phyloP scores from a whole-genome alignment of 2,797 vertebrate species.

The Taenioides sp. region DNA sequence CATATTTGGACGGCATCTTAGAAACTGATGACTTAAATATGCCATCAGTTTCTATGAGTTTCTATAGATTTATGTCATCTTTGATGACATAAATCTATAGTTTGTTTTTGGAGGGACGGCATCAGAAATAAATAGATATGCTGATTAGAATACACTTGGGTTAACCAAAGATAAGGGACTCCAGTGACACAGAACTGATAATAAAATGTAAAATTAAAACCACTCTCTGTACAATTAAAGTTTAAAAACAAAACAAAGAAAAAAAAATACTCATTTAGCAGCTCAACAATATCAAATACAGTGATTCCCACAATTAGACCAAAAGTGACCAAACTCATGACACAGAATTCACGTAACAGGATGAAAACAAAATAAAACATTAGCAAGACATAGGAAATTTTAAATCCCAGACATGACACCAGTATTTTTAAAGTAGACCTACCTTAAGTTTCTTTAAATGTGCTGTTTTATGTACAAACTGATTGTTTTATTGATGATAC shows the following conservation, averaged over 20 bases:
- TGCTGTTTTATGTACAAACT: background rate
- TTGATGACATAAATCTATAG: too few relatives aligned
- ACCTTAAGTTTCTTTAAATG: background rate
- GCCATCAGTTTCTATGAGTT: too few relatives aligned
- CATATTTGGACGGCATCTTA: too few relatives aligned
- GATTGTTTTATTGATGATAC: too few relatives aligned
- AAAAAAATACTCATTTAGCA: background rate
- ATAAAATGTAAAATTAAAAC: too few relatives aligned
- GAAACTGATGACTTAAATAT: too few relatives aligned
- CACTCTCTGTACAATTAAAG: background rate
- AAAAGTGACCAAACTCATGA: background rate
- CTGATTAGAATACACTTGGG: too few relatives aligned
- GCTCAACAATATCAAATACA: background rate
- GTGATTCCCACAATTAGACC: background rate
- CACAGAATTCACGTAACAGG: background rate
- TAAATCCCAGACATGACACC: conserved; percentile 46
- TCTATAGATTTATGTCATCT: too few relatives aligned
- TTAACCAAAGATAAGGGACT: too few relatives aligned
- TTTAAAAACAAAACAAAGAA: conserved; percentile 5
- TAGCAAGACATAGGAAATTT: background rate
- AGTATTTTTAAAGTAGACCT: conserved; percentile 6
- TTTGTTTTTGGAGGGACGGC: too few relatives aligned
- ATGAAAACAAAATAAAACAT: background rate
- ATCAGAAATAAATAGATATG: too few relatives aligned
- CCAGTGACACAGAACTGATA: too few relatives aligned